Base-by-base conservation (phyloP, 2,888 invertebrate species). In the Stegophylla sp. region DNA sequence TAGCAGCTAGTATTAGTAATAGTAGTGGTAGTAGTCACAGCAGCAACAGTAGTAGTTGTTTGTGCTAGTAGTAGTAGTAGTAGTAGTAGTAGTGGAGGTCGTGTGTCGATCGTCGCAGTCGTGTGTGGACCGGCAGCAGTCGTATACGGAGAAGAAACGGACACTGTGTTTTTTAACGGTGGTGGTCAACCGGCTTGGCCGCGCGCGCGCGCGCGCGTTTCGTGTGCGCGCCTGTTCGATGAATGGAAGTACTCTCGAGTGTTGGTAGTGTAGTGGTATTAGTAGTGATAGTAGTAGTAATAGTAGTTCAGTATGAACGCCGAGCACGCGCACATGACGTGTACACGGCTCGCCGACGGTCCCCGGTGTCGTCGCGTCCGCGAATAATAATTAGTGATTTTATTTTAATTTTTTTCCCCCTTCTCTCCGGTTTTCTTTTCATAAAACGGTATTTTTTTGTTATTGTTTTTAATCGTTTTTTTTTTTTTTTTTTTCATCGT, bases 181-280 rank as follows among this genome's bases (percentile, higher is more conserved):
- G n/a, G n/a, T n/a, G n/a, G n/a, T n/a, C n/a, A 23, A 43, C 15
- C 34, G 34, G 3, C 34, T 34, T 34, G 43, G 4, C 41, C 7
- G 73, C 12, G 72, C 7, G 59, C n/a, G 74, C 15, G 48, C 13
- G 48, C 20, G 74, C 13, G 13, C 51, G 51, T 45, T 43, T 43
- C 7, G 4, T 43, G 43, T 10, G 43, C 43, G 43, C 43, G 43
- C 26, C 23, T 3, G 64, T 75, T 53, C 75, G 64, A 75, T 75
- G 75, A 75, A 75, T 75, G 75, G 51, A 53, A 75, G 75, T 75
- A 75, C 75, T 63, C 51, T n/a, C n/a, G n/a, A n/a, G n/a, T n/a
- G n/a, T n/a, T n/a, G n/a, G n/a, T n/a, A n/a, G n/a, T n/a, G n/a
- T n/a, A n/a, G n/a, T n/a, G n/a, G n/a, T n/a, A n/a, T n/a, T n/a